phyloP scores from a whole-genome alignment of 2,113 vertebrate species.

The Chunga burmeisteri region DNA sequence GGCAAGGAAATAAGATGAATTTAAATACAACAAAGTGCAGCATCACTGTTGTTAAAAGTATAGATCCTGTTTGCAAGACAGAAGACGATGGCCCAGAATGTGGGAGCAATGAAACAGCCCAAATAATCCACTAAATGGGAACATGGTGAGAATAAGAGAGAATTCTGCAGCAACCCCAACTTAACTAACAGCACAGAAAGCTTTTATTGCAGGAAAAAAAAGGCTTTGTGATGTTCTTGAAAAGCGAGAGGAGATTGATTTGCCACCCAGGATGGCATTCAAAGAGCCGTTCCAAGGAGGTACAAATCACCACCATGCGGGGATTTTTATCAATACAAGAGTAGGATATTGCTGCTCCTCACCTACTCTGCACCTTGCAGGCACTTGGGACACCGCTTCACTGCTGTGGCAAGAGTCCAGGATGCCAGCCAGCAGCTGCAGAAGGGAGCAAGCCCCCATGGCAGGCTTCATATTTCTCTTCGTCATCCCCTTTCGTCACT shows the following conservation, averaged over 20 bases:
- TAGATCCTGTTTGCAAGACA: not conserved
- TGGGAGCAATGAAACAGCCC: not conserved
- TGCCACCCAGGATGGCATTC: not conserved
- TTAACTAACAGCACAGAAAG: not conserved
- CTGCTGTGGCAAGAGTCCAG: fast-evolving
- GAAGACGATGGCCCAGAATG: not conserved
- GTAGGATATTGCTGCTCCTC: not conserved
- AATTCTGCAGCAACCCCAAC: not conserved
- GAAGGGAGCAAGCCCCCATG: not conserved
- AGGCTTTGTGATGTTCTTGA: not conserved
- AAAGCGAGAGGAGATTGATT: not conserved
- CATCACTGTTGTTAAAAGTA: not conserved
- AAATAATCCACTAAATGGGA: not conserved
- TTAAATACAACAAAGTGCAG: not conserved
- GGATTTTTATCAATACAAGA: not conserved
- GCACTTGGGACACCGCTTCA: not conserved
- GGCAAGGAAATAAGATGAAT: not conserved
- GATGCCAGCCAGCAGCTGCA: not conserved
- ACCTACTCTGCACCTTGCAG: not conserved
- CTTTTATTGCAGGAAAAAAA: not conserved
- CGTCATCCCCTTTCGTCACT: not conserved
- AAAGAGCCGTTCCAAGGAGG: not conserved
- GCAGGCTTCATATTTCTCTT: not conserved
- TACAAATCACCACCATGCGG: not conserved
- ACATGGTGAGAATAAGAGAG: not conserved